A percentile compares a stretch with the other conserved stretches of the same genome.
Evolutionary conservation across 2,797 vertebrate genomes (phyloP).

Genomic region (Sebastes hubbsi): DNA sequence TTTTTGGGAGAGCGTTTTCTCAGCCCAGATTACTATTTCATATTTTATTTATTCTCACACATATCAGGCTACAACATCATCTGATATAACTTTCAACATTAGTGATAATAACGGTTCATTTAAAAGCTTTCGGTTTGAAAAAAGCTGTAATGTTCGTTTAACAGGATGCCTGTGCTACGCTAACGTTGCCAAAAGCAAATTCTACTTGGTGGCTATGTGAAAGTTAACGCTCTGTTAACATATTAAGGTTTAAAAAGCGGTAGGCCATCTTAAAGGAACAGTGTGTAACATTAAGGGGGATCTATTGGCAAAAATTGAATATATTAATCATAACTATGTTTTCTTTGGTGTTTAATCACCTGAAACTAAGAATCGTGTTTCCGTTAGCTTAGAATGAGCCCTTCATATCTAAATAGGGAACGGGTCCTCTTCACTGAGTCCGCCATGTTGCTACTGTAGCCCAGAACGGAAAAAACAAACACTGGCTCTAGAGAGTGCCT

Average conservation of each 20-base stretch:
- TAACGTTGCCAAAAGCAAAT: neutral
- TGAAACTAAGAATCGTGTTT: neutral
- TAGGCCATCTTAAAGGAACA: neutral
- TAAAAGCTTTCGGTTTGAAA: neutral
- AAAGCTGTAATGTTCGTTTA: neutral
- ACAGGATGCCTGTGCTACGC: neutral
- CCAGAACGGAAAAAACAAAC: too few relatives aligned
- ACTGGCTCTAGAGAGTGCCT: too few relatives aligned
- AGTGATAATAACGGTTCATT: neutral
- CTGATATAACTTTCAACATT: neutral
- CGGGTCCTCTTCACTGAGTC: too few relatives aligned
- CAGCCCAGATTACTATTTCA: neutral
- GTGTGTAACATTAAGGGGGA: neutral
- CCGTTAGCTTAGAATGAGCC: too few relatives aligned
- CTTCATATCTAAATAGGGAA: too few relatives aligned
- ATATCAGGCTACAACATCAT: neutral
- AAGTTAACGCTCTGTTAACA: neutral
- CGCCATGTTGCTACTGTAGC: too few relatives aligned
- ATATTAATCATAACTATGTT: neutral
- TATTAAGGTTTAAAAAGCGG: neutral
- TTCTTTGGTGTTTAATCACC: neutral
- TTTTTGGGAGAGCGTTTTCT: neutral
- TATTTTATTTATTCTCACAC: neutral
- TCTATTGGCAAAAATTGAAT: neutral
- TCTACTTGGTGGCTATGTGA: neutral